Evolutionary conservation across 2,797 vertebrate species (phyloP).

Genomic region (Otus scops): DNA sequence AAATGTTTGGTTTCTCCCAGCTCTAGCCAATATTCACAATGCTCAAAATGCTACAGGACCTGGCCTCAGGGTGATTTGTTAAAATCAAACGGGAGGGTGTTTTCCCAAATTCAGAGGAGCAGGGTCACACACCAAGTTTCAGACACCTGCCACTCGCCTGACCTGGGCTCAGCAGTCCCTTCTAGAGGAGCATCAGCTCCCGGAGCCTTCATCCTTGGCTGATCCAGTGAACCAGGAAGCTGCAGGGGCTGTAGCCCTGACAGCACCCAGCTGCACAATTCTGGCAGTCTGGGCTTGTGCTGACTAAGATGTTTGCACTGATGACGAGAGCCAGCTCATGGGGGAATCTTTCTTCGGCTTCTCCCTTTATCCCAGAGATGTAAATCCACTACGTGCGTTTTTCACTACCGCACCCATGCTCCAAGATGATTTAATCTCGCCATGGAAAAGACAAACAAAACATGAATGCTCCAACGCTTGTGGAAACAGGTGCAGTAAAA

Average conservation of each 20-base stretch:
- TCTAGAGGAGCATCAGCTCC: neutral
- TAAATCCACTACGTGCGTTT: neutral
- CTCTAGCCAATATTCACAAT: neutral
- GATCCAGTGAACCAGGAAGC: neutral
- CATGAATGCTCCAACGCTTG: neutral
- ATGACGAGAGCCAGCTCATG: neutral
- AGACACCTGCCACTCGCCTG: neutral
- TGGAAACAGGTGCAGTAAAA: slow-evolving; percentile 18
- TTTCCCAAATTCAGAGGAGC: neutral
- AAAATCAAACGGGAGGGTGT: neutral
- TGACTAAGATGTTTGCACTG: neutral
- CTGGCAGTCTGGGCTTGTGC: neutral
- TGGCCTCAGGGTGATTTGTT: neutral
- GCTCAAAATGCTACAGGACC: neutral
- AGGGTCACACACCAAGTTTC: neutral
- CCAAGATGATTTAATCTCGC: neutral
- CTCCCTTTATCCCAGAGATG: slow-evolving; percentile 13
- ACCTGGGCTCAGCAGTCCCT: neutral
- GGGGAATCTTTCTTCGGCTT: neutral
- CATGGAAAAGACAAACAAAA: neutral
- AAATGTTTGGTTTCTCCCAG: neutral
- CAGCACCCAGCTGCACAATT: neutral
- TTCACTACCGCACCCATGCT: neutral
- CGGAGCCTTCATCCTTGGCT: neutral
- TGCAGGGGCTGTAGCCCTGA: neutral